Evolutionary conservation across 1,140 invertebrate species (phyloP).

Genomic region (Musca vetustissima): DNA sequence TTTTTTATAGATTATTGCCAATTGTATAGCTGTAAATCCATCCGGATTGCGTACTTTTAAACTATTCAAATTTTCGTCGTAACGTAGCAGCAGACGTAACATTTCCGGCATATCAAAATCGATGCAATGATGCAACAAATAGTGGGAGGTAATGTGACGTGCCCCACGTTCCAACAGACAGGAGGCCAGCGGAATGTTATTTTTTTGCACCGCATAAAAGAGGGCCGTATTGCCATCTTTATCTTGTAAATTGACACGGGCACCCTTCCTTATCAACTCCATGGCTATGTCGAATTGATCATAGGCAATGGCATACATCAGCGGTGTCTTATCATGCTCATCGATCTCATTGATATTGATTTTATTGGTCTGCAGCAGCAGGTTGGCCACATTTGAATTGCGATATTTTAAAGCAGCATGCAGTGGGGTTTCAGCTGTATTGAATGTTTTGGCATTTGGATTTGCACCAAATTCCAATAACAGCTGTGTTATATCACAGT

Average conservation of each 20-base stretch:
- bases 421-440: constrained; percentile 46
- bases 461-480: constrained; percentile 46
- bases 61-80: constrained; percentile 42
- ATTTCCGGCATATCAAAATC: constrained; percentile 58
- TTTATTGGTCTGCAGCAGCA: constrained; percentile 61
- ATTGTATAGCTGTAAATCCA: constrained; percentile 64
- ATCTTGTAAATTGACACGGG: constrained; percentile 64
- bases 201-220: constrained; percentile 60
- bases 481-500: constrained; percentile 37
- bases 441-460: constrained; percentile 48
- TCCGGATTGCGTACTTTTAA: constrained; percentile 59
- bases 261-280: constrained; percentile 58
- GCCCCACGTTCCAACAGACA: constrained; percentile 60
- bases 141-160: constrained; percentile 60
- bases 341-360: constrained; percentile 63
- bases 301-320: constrained; percentile 60
- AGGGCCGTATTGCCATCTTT: constrained; percentile 60
- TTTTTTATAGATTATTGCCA: constrained; percentile 62
- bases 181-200: constrained; percentile 53
- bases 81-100: constrained; percentile 55
- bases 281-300: constrained; percentile 56
- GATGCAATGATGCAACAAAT: constrained; percentile 62
- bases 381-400: constrained; percentile 57
- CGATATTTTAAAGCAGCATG: constrained; percentile 50
- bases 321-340: constrained; percentile 60